Conservation (phyloP, 2,888 invertebrate species). For the Latrodectus elegans region DNA sequence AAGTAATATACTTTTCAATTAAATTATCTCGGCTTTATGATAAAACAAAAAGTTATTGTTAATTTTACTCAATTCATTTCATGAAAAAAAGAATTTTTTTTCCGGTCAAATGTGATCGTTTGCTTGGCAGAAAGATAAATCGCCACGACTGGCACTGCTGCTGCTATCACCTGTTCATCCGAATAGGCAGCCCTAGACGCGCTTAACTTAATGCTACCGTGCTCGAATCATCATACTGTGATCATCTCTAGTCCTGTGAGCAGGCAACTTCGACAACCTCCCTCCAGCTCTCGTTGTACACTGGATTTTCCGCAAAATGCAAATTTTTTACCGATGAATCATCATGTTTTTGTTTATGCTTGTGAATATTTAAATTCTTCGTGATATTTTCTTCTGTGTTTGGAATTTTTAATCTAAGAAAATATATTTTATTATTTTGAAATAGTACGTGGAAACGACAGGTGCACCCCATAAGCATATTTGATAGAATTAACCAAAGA, state of each 20-base stretch:
- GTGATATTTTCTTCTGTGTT: neutral
- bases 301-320: neutral
- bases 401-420: neutral
- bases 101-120: too few species aligned
- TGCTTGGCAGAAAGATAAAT: neutral
- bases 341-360: neutral
- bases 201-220: constrained; percentile 23
- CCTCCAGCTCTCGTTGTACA: neutral
- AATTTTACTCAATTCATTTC: too few species aligned
- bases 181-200: constrained; percentile 8
- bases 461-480: neutral
- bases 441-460: neutral
- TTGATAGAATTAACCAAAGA: neutral
- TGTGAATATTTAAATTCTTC: neutral
- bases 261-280: neutral
- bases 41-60: too few species aligned
- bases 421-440: neutral
- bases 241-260: neutral
- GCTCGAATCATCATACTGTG: neutral
- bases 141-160: neutral
- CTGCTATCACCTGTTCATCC: constrained; percentile 13
- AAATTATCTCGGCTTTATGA: too few species aligned
- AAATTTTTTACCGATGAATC: neutral
- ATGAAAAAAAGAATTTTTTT: too few species aligned
- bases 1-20: too few species aligned